A percentile compares a stretch with the other conserved stretches of the same genome.
phyloP scores from a whole-genome alignment of 2,797 vertebrate genomes.

The Salmo trutta region DNA sequence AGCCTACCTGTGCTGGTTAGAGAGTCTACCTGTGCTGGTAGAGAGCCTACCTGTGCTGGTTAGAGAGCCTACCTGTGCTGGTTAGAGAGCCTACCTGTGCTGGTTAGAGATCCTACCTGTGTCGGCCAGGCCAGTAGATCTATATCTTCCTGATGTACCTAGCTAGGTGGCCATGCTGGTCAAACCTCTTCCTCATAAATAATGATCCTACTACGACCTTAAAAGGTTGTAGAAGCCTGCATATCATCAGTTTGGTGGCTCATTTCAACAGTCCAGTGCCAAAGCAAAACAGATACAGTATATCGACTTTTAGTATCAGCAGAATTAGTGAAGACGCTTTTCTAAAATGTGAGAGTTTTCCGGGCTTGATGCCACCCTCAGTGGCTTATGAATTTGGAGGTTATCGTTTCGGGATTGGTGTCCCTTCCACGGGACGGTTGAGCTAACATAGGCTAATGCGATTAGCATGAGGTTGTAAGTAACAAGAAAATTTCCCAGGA shows the following conservation, averaged over 20 bases:
- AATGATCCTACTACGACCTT: not conserved
- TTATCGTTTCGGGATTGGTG: too few relatives aligned
- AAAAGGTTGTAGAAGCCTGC: not conserved
- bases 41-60: too few relatives aligned
- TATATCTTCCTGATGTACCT: constrained; percentile 29
- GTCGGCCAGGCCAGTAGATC: constrained; percentile 3
- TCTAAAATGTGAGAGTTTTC: not conserved
- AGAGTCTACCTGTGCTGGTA: too few relatives aligned
- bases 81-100: too few relatives aligned
- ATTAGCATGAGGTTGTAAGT: too few relatives aligned
- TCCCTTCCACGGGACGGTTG: too few relatives aligned
- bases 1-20: too few relatives aligned
- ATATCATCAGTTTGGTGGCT: not conserved
- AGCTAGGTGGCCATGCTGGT: not conserved
- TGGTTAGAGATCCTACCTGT: constrained; percentile 5
- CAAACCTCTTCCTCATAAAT: not conserved
- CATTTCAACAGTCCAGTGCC: not conserved
- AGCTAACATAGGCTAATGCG: too few relatives aligned
- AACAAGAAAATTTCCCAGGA: too few relatives aligned
- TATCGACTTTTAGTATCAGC: not conserved
- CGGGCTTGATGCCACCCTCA: too few relatives aligned
- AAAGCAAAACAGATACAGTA: not conserved
- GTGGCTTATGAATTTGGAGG: too few relatives aligned
- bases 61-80: too few relatives aligned
- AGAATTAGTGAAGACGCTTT: not conserved